Evolutionary conservation across 2,797 vertebrate genomes (phyloP), one percentile per base, ranked within the genome.

Genomic region (Lateolabrax maculatus): DNA sequence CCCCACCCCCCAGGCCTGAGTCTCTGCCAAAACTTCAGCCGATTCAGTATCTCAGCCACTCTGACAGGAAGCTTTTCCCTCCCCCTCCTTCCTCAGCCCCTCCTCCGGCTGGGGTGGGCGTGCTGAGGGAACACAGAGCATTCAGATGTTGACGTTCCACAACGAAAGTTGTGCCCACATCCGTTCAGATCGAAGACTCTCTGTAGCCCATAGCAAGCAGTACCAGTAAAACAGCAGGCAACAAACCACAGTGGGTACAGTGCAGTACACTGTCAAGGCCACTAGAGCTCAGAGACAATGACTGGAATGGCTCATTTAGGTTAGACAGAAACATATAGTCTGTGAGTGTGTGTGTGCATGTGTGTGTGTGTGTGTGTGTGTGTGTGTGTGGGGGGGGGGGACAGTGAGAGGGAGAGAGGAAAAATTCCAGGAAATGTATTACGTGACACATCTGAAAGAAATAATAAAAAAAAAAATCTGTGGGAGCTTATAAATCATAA

Each of bases 121-220:
- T 83, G 80, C 84, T 85, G 85, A 83, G 85, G 84, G 83, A 90
- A 81, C 76, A 65, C 85, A 78, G 74, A 81, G 79, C 79, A 44
- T 77, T 83, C 90, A 92, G 85, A 87, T 86, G 85, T 81, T 90
- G 89, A 91, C 29, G 80, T 88, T 92, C 81, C 82, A 76, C 84
- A 74, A 85, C 80, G 75, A 90, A 81, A 79, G 60, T 56, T 85
- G 68, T 87, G 71, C 86, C 91, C 94, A 94, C 94, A 95, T 95
- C 94, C 94, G 92, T 75, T 94, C 58, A 65, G n/a, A 85, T 16
- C 77, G 48, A 55, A 85, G 71, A 61, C 76, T 58, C n/a, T 64
- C 16, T 67, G 80, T 31, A 74, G 70, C 67, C 64, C 57, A 48
- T 44, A 81, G 53, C 71, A 69, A 66, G 23, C 81, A 75, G 74